Base-by-base conservation (phyloP, 1,140 invertebrate species). In the Pararge aegeria region DNA sequence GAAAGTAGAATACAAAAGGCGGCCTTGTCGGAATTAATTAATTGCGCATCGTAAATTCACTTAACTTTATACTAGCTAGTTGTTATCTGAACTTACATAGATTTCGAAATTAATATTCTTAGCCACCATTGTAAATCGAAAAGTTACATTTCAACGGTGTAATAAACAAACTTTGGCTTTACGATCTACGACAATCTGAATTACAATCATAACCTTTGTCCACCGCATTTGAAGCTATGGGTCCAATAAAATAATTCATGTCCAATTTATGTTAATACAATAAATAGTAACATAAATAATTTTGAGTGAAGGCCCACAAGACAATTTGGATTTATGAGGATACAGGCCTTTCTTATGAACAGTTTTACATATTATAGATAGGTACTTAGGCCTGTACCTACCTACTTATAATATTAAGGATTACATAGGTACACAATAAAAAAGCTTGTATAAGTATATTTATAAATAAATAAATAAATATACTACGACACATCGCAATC, bases 261-360 rank as follows among this genome's bases (percentile, higher is more conserved):
- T 83, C 80, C 87, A 89, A 89, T 89, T 89, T 89, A 89, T 89
- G 84, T 88, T 89, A 88, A 87, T 89, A 87, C 81, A 84, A 88
- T 89, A 89, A 88, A 89, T 86, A 88, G 68, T 82, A 71, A 77
- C 83, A 87, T 89, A 89, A 89, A 89, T 88, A 82, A 84, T 73
- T 64, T 59, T 69, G 64, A 77, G 66, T 74, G 79, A 80, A 76
- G 70, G 75, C 66, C 63, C 70, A 70, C 68, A 78, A 81, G 74
- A 80, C 75, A 77, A 87, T 87, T 86, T 79, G 63, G 79, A 89
- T 89, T 87, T 89, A 89, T 89, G 73, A 74, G 71, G 59, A 68
- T 75, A 68, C 61, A 60, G 64, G 56, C 65, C 73, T 75, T 70
- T 76, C 73, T 73, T 71, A 57, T 49, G 20, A 20, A 15, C 5